These are phyloP conservation scores for Reticulitermes speratus DNA, from an alignment of 1,140 invertebrate genomes.

Conservation along the genomic window DNA sequence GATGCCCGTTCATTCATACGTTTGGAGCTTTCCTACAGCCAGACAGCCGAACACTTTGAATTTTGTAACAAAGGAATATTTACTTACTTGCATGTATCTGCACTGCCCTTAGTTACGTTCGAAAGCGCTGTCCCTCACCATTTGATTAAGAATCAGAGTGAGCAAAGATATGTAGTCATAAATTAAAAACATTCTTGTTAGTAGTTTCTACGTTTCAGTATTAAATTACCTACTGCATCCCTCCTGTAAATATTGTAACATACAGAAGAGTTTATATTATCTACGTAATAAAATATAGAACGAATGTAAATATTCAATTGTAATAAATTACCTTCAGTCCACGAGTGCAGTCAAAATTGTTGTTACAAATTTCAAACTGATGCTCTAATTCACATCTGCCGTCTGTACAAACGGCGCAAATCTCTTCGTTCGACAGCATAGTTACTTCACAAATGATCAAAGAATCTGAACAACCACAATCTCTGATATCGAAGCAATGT, in stretches of 20 bases:
- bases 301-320: background rate
- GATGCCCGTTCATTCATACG: background rate
- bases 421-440: no score
- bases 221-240: background rate
- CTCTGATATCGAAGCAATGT: no score
- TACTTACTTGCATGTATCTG: background rate
- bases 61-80: background rate
- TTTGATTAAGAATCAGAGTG: slow-evolving; percentile 36
- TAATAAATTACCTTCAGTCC: background rate
- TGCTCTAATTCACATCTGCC: no score
- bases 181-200: slow-evolving; percentile 31
- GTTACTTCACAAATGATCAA: no score
- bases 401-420: no score
- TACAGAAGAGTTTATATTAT: background rate
- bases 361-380: no score
- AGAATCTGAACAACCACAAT: no score
- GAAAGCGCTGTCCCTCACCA: background rate
- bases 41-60: background rate
- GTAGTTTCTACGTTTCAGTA: slow-evolving; percentile 21
- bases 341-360: no score
- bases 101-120: background rate
- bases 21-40: background rate
- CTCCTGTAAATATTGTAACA: background rate
- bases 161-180: slow-evolving; percentile 36
- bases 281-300: background rate